Evolutionary conservation across 2,797 vertebrate species (phyloP), one percentile per base, ranked within the genome.

Genomic region (Lacerta agilis): DNA sequence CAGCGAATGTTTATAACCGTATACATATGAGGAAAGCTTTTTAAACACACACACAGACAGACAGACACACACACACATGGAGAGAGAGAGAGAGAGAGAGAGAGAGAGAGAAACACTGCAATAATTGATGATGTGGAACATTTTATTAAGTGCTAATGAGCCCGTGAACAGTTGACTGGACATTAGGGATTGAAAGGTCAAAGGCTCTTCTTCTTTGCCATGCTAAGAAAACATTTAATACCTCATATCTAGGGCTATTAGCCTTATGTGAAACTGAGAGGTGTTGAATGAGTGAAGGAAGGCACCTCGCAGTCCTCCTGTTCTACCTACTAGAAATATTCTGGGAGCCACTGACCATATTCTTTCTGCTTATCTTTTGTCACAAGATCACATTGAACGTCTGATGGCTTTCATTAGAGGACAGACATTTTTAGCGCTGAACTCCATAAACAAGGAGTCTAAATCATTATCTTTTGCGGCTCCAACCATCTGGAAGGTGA

Each of bases 401-500:
- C 38, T 71, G 45, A 71, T 45, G 64, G 81, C 81, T 45, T 33
- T 66, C 8, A 82, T n/a, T 20, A 27, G 29, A 18, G 81, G 66
- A 9, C 15, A 71, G 45, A 18, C 1, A 10, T n/a, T 18, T 3
- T 8, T 41, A 0, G 0, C 20, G 8, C 15, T 45, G 66, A 9
- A 9, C 1, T 45, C 38, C 27, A 8, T 2, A 67, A 7, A 82
- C 23, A 43, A 82, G 49, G 64, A 71, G 8, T 1, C 17, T 23
- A 43, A 2, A 49, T 83, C 82, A 67, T 2, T 83, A 29, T 72
- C 43, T 67, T 20, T 33, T 8, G 43, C 43, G 3, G 45, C 41
- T 72, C 41, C 66, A 72, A 8, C 43, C 4, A 72, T 18, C 29
- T n/a, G 67, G 43, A 96, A 89, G 33, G 86, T 89, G 88, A 95